Evolutionary conservation across 2,797 vertebrate species (phyloP), one percentile per base, ranked within the genome.

Genomic region (Podarcis siculus): DNA sequence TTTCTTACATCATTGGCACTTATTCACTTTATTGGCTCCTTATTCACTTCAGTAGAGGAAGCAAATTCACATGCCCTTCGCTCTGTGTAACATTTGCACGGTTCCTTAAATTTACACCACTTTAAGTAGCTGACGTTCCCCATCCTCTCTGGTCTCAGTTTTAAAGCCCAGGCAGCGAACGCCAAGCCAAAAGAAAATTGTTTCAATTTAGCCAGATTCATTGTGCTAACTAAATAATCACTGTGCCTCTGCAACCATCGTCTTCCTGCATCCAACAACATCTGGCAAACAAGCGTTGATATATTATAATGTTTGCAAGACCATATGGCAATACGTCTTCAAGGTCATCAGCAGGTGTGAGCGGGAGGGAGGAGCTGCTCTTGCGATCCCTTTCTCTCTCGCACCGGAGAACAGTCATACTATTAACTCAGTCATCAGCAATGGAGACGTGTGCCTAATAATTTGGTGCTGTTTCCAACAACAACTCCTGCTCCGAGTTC

Each of bases 241-340:
- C 86, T 64, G 35, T 93, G 89, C 93, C 90, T 95, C 91, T 89
- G 93, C 45, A 96, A 93, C 92, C 77, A 90, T 92, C 92, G 88
- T 84, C 87, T 95, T 89, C 89, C 90, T 92, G 92, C 94, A 93
- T 88, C 95, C 95, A 96, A 93, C 88, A 95, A 94, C 96, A 97
- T 96, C 96, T 97, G 97, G 95, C 96, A 96, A 97, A 96, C 92
- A 95, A 97, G 95, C 88, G 8, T 87, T 96, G 96, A 97, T 97
- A 85, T 96, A 97, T 97, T 94, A 92, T 90, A 94, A 95, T 95
- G 93, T 92, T 96, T 93, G 92, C 92, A 94, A 92, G 87, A 92
- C 96, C 97, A 97, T 96, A 97, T 97, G 96, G 96, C 89, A 91
- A 93, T 95, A 88, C 35, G 88, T 96, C 95, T 96, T 96, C 94